Conservation (phyloP, 2,888 invertebrate species). For the Dastarcus helophoroides region DNA sequence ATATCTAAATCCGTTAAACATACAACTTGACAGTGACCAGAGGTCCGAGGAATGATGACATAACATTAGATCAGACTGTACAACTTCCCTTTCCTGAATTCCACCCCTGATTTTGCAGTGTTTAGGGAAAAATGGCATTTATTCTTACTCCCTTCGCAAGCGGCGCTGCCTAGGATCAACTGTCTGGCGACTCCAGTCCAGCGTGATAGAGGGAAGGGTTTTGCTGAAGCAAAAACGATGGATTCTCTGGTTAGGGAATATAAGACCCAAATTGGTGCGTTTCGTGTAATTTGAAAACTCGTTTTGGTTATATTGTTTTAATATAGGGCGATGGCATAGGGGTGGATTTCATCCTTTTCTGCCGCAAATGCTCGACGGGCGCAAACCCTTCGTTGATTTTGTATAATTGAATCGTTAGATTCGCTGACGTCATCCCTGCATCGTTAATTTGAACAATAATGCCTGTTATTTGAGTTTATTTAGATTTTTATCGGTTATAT, state of each 20-base stretch:
- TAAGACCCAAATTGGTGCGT: conserved; percentile 21
- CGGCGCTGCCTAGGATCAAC: conserved; percentile 12
- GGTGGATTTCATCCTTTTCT: conserved; percentile 16
- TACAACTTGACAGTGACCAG: too few relatives aligned
- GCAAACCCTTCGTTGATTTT: conserved; percentile 13
- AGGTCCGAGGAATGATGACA: too few relatives aligned
- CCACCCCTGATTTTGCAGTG: conserved; percentile 33
- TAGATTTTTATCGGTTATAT: too few relatives aligned
- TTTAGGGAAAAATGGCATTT: conserved; percentile 32
- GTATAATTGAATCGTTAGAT: conserved; percentile 24
- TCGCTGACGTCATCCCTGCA: conserved; percentile 20
- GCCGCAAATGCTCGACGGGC: too few relatives aligned
- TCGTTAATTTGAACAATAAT: too few relatives aligned
- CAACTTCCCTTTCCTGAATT: too few relatives aligned
- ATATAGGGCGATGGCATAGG: conserved; percentile 15
- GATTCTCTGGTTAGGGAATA: conserved; percentile 14
- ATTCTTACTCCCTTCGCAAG: conserved; percentile 23
- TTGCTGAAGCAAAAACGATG: conserved; percentile 6
- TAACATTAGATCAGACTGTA: too few relatives aligned
- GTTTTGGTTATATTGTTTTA: conserved; percentile 27
- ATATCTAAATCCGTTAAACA: too few relatives aligned
- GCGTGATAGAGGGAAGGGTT: conserved; percentile 7
- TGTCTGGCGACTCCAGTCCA: too few relatives aligned
- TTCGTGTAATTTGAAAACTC: conserved; percentile 18
- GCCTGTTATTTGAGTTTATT: too few relatives aligned